A percentile compares a stretch with the other conserved stretches of the same genome.
These are phyloP conservation scores for Cremastobaeus sp. DNA, from an alignment of 2,888 invertebrate species.

Conservation along the genomic window DNA sequence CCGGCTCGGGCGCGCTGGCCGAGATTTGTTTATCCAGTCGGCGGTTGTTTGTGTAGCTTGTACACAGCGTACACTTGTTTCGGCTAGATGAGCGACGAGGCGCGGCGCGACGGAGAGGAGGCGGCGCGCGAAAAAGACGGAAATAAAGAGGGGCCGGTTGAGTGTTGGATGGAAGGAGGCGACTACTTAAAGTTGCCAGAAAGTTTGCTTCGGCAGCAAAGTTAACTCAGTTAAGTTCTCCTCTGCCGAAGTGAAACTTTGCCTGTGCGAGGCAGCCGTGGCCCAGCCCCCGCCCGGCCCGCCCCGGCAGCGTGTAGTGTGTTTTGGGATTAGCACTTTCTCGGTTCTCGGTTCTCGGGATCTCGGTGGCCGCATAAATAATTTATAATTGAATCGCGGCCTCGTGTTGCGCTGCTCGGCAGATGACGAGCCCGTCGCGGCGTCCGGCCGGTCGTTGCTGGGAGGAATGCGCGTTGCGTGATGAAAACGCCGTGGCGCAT, in stretches of 20 bases:
- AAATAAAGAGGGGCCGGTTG: slow-evolving; percentile 55
- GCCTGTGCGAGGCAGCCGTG: slow-evolving; percentile 68
- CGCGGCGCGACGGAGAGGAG: slow-evolving; percentile 17
- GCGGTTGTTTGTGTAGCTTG: slow-evolving; percentile 16
- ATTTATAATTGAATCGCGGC: slow-evolving; percentile 61
- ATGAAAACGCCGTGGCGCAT: slow-evolving; percentile 44
- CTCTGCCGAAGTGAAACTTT: slow-evolving; percentile 76
- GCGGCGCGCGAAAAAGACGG: slow-evolving; percentile 56
- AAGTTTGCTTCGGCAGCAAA: slow-evolving; percentile 78
- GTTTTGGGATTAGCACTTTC: slow-evolving; percentile 68
- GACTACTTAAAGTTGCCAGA: slow-evolving; percentile 77
- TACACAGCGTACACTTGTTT: slow-evolving; percentile 15
- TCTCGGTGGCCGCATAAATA: slow-evolving; percentile 54
- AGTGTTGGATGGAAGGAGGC: slow-evolving; percentile 62
- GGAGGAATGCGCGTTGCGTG: slow-evolving; percentile 52
- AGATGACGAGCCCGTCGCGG: no score
- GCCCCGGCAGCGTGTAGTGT: no score
- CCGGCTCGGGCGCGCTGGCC: no score
- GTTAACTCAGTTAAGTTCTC: slow-evolving; percentile 78
- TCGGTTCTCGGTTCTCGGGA: neutral
- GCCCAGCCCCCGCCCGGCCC: slow-evolving; percentile 56
- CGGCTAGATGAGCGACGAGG: slow-evolving; percentile 44
- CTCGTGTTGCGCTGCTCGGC: no score
- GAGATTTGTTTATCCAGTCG: slow-evolving; percentile 29
- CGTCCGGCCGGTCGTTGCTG: no score